Base-by-base conservation (phyloP, 2,113 vertebrate genomes). In the Pelusios castaneus region DNA sequence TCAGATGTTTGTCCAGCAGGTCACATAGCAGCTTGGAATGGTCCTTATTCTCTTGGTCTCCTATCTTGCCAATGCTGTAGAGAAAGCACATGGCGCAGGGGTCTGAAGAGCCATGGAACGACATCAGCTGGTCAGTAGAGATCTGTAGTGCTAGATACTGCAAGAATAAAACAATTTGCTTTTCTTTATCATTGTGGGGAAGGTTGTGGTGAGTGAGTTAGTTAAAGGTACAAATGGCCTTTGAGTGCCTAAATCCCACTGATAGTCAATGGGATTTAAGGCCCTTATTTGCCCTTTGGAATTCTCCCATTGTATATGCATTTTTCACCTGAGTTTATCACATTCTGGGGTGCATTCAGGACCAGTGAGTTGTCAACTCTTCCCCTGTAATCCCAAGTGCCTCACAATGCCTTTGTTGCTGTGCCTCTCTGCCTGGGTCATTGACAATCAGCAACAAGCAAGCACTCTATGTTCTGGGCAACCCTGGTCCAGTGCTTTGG, bases 71-170 rank as follows among this genome's bases (percentile, higher is more conserved):
- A 55, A 98, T 98, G 89, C 98, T 99, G 91, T 98, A 97, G 60
- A 99, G 97, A 91, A 98, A 98, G 95, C 98, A 99, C 63, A 99
- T 95, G 3, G 98, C 98, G 17, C 98, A 99, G 8, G 98, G 98
- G 31, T 98, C 98, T 70, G 80, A 94, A 22, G 98, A 98, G 24
- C 98, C 98, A 25, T 98, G 97, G 38, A 99, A 99, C 91, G 97
- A 97, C 98, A 99, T 99, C 96, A 98, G 96, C 96, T 98, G 98
- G 82, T 98, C 98, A 3, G 98, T 93, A 55, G 97, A 95, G 80
- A 99, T 92, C 70, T 98, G 98, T 96, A 99, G 97, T 4, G 98
- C 98, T 55, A 99, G 97, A 55, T 99, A 98, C 98, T 99, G 94
- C 31, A 81, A 63, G 85, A 89, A 90, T 24, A 12, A 75, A 88